Percentiles rank a stretch among this genome's conserved stretches.
phyloP scores from a whole-genome alignment of 1,140 invertebrate genomes.

The Heliconius melpomene region DNA sequence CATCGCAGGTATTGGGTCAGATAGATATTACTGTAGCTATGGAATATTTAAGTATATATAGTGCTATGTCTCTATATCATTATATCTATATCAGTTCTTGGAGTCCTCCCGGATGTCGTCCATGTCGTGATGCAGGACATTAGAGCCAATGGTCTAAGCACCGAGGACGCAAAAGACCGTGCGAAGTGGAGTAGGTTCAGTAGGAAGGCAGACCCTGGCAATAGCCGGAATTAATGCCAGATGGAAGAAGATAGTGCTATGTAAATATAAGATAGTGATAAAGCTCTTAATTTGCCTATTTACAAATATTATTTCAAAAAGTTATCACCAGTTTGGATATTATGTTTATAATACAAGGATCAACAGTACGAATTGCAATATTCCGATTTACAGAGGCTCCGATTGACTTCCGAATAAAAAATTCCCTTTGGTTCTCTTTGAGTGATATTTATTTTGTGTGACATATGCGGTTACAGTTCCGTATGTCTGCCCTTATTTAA shows the following conservation, averaged over 20 bases:
- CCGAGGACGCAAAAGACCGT: too few species aligned
- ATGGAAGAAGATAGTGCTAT: too few species aligned
- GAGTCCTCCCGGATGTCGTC: too few species aligned
- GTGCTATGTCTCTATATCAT: too few species aligned
- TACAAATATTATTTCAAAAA: background rate
- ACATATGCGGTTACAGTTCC: background rate
- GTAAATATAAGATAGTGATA: background rate
- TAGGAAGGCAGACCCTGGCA: too few species aligned
- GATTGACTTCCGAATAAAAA: slow-evolving; percentile 3
- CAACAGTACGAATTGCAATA: background rate
- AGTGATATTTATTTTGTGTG: slow-evolving; percentile 14
- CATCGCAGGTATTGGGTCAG: slow-evolving; percentile 18
- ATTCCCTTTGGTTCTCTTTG: background rate
- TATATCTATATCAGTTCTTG: too few species aligned
- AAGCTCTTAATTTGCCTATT: background rate
- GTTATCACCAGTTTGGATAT: background rate
- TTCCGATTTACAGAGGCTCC: background rate
- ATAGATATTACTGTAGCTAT: background rate
- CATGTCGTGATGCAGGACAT: too few species aligned
- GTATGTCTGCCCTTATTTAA: slow-evolving; percentile 30
- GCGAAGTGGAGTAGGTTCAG: too few species aligned
- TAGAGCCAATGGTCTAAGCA: too few species aligned
- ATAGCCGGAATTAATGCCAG: too few species aligned
- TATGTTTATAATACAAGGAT: too few species aligned
- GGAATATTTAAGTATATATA: background rate